phyloP scores from a whole-genome alignment of 2,113 vertebrate species.

The Etheostoma spectabile region DNA sequence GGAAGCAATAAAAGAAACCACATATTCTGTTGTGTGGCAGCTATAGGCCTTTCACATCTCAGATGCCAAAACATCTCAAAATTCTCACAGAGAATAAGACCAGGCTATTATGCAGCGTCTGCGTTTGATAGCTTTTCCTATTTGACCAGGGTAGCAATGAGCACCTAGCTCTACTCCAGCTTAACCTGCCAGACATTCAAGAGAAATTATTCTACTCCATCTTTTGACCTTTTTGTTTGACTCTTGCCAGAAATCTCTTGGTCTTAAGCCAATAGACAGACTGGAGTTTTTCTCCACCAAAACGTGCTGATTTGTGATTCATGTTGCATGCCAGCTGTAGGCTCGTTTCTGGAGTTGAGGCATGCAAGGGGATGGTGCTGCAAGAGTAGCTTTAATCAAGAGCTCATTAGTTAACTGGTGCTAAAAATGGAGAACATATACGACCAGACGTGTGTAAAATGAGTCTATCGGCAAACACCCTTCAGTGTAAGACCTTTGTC shows the following conservation, averaged over 20 bases:
- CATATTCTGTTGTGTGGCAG: slow-evolving; percentile 32
- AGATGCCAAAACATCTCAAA: slow-evolving; percentile 49
- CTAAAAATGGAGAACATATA: slow-evolving; percentile 20
- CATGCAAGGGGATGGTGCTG: slow-evolving; percentile 10
- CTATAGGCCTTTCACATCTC: slow-evolving; percentile 40
- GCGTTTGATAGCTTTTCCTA: slow-evolving; percentile 30
- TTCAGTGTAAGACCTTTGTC: no score
- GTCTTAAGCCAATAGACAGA: slow-evolving; percentile 48
- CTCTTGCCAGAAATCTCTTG: slow-evolving; percentile 58
- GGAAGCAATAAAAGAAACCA: slow-evolving; percentile 49
- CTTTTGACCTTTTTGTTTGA: slow-evolving; percentile 63
- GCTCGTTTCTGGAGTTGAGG: slow-evolving; percentile 26
- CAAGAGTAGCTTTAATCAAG: slow-evolving; percentile 45
- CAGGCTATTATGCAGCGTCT: slow-evolving; percentile 63
- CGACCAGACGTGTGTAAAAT: not conserved
- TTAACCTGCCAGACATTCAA: slow-evolving; percentile 50
- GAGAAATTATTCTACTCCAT: slow-evolving; percentile 34
- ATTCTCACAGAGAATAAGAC: slow-evolving; percentile 53
- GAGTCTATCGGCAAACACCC: no score
- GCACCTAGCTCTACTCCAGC: slow-evolving; percentile 29
- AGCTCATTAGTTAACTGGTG: slow-evolving; percentile 43
- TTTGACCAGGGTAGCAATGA: slow-evolving; percentile 58
- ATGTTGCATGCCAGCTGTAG: slow-evolving; percentile 1
- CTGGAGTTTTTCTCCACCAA: slow-evolving; percentile 18
- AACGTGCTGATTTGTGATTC: slow-evolving; percentile 51